phyloP scores from a whole-genome alignment of 2,888 invertebrate genomes.

The Melinopterus prodromus region DNA sequence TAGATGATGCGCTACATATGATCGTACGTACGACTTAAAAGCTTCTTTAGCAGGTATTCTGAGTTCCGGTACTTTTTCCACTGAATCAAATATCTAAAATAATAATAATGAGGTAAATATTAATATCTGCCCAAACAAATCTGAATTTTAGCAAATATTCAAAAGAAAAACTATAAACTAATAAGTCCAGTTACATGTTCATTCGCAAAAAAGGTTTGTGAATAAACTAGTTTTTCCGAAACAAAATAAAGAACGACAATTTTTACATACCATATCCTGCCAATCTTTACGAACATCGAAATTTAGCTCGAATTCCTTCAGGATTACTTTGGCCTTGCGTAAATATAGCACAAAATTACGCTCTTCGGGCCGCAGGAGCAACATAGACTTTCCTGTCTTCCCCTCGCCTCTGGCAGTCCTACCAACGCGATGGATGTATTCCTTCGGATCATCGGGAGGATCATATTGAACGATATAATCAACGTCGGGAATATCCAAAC shows the following conservation, averaged over 20 bases:
- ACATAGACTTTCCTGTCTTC: conserved; percentile 89
- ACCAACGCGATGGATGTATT: conserved; percentile 98
- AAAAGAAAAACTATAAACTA: too few species aligned
- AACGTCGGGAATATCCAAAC: conserved; percentile 95
- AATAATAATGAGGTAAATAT: background rate
- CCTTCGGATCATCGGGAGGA: conserved; percentile 99
- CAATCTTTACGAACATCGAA: background rate
- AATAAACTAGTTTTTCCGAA: background rate
- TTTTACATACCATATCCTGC: background rate
- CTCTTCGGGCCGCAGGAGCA: conserved; percentile 94
- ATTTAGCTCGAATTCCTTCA: conserved; percentile 87
- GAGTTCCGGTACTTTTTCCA: background rate
- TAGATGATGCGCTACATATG: background rate
- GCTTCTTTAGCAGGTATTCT: background rate
- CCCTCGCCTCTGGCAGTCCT: conserved; percentile 96
- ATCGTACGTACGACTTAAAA: background rate
- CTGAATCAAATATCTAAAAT: background rate
- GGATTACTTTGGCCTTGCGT: conserved; percentile 91
- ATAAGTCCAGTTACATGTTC: too few species aligned
- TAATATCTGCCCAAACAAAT: too few species aligned
- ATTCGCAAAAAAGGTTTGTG: too few species aligned
- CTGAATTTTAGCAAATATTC: too few species aligned
- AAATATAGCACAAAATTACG: conserved; percentile 93
- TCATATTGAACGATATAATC: conserved; percentile 99
- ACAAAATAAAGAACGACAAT: background rate